Conservation (phyloP, 2,113 vertebrate genomes). For the Oryzias javanicus region DNA sequence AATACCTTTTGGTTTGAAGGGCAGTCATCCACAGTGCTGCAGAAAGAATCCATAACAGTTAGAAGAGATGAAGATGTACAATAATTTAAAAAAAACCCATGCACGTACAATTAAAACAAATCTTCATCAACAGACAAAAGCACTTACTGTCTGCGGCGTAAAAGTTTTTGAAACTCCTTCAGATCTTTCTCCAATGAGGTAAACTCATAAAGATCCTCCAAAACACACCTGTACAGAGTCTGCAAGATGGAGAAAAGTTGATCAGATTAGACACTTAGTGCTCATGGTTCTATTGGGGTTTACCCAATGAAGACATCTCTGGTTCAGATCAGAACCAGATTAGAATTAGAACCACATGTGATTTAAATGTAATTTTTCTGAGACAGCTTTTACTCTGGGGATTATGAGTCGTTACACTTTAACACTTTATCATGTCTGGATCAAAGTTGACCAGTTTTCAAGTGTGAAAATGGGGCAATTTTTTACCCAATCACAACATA, state of each 20-base stretch:
- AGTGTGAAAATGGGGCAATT: too few relatives aligned
- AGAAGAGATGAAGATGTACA: background rate
- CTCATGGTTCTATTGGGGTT: too few relatives aligned
- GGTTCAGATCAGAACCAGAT: too few relatives aligned
- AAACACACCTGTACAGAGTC: slow-evolving; percentile 92
- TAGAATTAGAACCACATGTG: too few relatives aligned
- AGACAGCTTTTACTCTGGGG: too few relatives aligned
- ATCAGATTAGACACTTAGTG: too few relatives aligned
- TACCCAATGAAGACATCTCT: too few relatives aligned
- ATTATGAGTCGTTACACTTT: too few relatives aligned
- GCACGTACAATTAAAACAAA: background rate
- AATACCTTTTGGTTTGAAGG: slow-evolving; percentile 85
- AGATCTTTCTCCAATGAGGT: slow-evolving; percentile 93
- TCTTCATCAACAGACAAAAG: background rate
- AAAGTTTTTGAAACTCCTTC: slow-evolving; percentile 96
- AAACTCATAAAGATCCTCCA: slow-evolving; percentile 96
- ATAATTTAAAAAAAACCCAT: background rate
- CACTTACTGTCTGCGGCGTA: slow-evolving; percentile 95
- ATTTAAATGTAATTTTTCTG: too few relatives aligned
- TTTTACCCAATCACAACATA: too few relatives aligned
- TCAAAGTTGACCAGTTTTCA: too few relatives aligned
- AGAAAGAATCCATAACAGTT: slow-evolving; percentile 25
- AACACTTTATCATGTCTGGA: too few relatives aligned
- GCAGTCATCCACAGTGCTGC: slow-evolving; percentile 95
- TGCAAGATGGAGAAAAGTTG: slow-evolving; percentile 48